A percentile compares a stretch with the other conserved stretches of the same genome.
Conservation (phyloP, 2,888 invertebrate genomes). For the Xanthostigma xanthostigma region DNA sequence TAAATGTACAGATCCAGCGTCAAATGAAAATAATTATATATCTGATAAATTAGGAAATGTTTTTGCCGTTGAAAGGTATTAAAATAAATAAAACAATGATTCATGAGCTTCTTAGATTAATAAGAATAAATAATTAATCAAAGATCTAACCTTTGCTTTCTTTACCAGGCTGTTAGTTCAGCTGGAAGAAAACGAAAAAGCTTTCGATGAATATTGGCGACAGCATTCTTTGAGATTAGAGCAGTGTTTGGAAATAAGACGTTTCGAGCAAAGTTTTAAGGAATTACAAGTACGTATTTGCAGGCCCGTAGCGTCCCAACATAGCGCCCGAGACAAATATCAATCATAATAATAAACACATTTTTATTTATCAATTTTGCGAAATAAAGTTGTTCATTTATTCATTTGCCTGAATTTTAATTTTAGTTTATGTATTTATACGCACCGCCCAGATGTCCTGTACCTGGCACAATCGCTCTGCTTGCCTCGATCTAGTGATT, state of each 20-base stretch:
- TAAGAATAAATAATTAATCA: background rate
- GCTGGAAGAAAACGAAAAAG: slow-evolving; percentile 84
- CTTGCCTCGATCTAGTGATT: background rate
- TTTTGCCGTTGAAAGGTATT: slow-evolving; percentile 78
- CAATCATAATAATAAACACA: too few species aligned
- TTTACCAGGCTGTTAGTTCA: slow-evolving; percentile 66
- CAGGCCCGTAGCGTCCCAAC: background rate
- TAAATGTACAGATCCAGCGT: slow-evolving; percentile 8
- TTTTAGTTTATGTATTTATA: too few species aligned
- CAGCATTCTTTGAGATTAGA: slow-evolving; percentile 79
- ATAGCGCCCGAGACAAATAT: too few species aligned
- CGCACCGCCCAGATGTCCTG: too few species aligned
- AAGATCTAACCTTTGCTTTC: background rate
- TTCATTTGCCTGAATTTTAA: too few species aligned
- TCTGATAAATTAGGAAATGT: slow-evolving; percentile 68
- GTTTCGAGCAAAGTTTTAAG: slow-evolving; percentile 90
- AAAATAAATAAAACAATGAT: slow-evolving; percentile 3
- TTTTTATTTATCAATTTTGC: too few species aligned
- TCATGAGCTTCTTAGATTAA: background rate
- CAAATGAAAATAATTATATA: slow-evolving; percentile 1
- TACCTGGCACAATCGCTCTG: too few species aligned
- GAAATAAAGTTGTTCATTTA: too few species aligned
- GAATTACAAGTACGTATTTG: slow-evolving; percentile 54
- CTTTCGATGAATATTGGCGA: slow-evolving; percentile 90
- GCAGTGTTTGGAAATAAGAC: slow-evolving; percentile 77